Percentiles rank a stretch among this genome's conserved stretches.
These are phyloP conservation scores for Pungitius pungitius DNA, from an alignment of 2,113 vertebrate genomes.

Conservation along the genomic window DNA sequence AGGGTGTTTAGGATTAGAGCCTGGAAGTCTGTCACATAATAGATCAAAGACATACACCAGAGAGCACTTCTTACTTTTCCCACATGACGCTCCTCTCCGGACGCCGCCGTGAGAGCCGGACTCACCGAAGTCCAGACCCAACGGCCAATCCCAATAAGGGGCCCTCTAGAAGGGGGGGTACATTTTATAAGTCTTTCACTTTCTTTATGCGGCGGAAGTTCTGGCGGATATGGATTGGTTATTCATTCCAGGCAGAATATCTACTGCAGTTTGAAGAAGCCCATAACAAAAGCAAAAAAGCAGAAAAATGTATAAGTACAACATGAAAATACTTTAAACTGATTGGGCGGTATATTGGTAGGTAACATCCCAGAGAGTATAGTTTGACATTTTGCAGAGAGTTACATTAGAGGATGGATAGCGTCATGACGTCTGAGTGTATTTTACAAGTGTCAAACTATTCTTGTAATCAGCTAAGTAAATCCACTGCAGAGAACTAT, in stretches of 20 bases:
- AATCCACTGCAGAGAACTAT: not conserved
- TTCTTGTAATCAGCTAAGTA: not conserved
- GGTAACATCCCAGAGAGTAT: no score
- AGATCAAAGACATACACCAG: conserved; percentile 78
- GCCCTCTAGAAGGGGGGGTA: not conserved
- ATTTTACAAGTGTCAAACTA: not conserved
- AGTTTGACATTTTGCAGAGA: not conserved
- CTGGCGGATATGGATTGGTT: not conserved
- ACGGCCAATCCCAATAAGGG: not conserved
- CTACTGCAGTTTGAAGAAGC: no score
- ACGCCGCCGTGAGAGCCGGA: not conserved
- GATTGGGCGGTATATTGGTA: not conserved
- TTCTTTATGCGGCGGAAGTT: no score
- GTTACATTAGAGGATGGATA: not conserved
- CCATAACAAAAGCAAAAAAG: not conserved
- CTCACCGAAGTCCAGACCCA: not conserved
- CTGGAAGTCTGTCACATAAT: conserved; percentile 80
- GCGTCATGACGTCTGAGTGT: not conserved
- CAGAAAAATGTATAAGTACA: not conserved
- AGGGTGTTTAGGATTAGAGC: conserved; percentile 75
- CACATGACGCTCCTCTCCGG: conserved; percentile 64
- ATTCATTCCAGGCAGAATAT: not conserved
- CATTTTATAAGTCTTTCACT: not conserved
- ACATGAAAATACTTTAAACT: not conserved
- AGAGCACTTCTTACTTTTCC: conserved; percentile 64